phyloP scores from a whole-genome alignment of 2,888 invertebrate genomes.

The Cacoxenus indagator region DNA sequence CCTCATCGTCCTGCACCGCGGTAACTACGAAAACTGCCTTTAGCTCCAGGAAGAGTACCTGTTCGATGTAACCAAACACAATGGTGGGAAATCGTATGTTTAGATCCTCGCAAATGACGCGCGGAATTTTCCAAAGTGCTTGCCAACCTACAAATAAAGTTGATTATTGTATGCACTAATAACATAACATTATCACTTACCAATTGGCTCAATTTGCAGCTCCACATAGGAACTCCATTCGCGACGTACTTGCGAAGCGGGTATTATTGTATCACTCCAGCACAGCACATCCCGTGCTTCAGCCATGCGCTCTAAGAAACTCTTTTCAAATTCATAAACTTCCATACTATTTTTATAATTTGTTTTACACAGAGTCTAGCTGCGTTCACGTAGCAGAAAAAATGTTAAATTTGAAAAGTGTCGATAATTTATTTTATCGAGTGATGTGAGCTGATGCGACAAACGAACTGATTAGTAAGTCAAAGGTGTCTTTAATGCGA shows the following conservation, averaged over 20 bases:
- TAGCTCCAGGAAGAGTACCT: conserved; percentile 72
- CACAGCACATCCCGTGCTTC: conserved; percentile 74
- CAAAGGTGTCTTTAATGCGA: too few relatives aligned
- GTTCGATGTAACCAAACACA: conserved; percentile 74
- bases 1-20: conserved; percentile 74
- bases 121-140: conserved; percentile 76
- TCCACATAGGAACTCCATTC: conserved; percentile 75
- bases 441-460: too few relatives aligned
- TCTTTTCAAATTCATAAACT: conserved; percentile 75
- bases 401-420: conserved; percentile 41
- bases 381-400: neutral
- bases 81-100: conserved; percentile 75
- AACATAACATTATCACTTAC: conserved; percentile 42
- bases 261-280: conserved; percentile 67
- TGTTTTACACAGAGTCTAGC: neutral
- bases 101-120: conserved; percentile 74
- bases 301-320: conserved; percentile 72
- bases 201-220: conserved; percentile 73
- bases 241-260: conserved; percentile 72
- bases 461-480: too few relatives aligned
- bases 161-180: neutral
- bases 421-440: too few relatives aligned
- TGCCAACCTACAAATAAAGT: conserved; percentile 72
- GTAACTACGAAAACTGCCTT: conserved; percentile 73
- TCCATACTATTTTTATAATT: conserved; percentile 72